Evolutionary conservation across 1,140 invertebrate species (phyloP).

Genomic region (Globodera rostochiensis): DNA sequence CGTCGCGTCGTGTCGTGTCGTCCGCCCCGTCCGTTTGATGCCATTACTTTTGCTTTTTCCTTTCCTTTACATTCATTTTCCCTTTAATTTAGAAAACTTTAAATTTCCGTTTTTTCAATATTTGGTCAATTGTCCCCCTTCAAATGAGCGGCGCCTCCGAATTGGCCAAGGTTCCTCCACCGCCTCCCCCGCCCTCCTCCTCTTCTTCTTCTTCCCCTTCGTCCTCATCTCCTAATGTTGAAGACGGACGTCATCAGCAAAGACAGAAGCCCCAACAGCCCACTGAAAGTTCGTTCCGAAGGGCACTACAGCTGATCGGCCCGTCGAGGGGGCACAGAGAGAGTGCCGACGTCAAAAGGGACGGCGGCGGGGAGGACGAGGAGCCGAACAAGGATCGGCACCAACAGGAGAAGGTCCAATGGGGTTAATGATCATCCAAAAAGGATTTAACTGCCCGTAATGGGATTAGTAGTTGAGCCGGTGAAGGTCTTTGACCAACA

Average conservation of each 20-base stretch:
- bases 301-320: slow-evolving; percentile 2
- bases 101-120: not conserved
- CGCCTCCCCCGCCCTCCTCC: not conserved
- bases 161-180: not conserved
- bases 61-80: not conserved
- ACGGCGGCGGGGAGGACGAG: not conserved
- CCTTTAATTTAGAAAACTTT: not conserved
- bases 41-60: not conserved
- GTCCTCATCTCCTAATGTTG: not conserved
- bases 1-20: slow-evolving; percentile 1
- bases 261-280: not conserved
- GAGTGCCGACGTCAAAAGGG: not conserved
- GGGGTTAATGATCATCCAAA: not conserved
- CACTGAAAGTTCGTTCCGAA: not conserved
- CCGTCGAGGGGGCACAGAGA: not conserved
- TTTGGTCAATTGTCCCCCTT: not conserved
- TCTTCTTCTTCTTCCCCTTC: not conserved
- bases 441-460: not conserved
- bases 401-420: not conserved
- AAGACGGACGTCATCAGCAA: not conserved
- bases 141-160: not conserved
- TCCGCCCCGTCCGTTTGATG: slow-evolving; percentile 1
- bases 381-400: not conserved
- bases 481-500: not conserved
- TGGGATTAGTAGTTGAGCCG: not conserved